These are phyloP conservation scores for Drosophila paramelanica DNA, from an alignment of 2,888 invertebrate species.

Conservation along the genomic window DNA sequence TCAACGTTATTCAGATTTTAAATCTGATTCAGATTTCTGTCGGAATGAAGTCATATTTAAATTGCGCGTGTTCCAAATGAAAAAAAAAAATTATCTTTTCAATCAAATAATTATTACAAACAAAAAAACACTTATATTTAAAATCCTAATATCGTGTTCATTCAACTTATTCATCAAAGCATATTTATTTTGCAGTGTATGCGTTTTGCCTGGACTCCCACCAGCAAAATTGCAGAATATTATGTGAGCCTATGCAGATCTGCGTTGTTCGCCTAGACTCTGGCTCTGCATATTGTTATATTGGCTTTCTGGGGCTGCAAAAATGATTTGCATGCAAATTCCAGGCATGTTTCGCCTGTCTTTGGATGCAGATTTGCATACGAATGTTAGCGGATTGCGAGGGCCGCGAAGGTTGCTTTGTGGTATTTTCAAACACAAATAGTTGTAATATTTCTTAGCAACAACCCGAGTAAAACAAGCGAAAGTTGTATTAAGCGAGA, in stretches of 20 bases:
- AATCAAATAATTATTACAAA: neutral
- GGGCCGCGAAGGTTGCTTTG: constrained; percentile 10
- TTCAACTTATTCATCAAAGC: too few species aligned
- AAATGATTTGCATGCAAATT: constrained; percentile 47
- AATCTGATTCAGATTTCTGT: too few species aligned
- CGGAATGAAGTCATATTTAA: too few species aligned
- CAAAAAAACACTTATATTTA: too few species aligned
- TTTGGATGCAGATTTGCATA: constrained; percentile 46
- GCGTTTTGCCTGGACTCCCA: constrained; percentile 12
- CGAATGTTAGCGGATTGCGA: constrained; percentile 28
- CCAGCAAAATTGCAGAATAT: constrained; percentile 18
- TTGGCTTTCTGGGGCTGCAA: constrained; percentile 3
- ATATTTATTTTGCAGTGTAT: constrained; percentile 1
- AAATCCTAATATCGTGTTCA: too few species aligned
- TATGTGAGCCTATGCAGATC: constrained; percentile 1
- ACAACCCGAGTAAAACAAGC: constrained; percentile 40
- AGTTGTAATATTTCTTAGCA: constrained; percentile 34
- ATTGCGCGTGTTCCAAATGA: neutral
- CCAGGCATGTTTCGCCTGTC: constrained; percentile 38
- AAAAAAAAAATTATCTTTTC: neutral
- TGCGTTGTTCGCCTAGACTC: constrained; percentile 7
- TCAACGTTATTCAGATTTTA: too few species aligned
- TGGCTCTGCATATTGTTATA: neutral
- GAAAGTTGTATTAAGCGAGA: constrained; percentile 36
- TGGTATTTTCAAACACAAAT: constrained; percentile 38